Evolutionary conservation across 2,888 invertebrate genomes (phyloP).

Genomic region (Hipparchia semele): DNA sequence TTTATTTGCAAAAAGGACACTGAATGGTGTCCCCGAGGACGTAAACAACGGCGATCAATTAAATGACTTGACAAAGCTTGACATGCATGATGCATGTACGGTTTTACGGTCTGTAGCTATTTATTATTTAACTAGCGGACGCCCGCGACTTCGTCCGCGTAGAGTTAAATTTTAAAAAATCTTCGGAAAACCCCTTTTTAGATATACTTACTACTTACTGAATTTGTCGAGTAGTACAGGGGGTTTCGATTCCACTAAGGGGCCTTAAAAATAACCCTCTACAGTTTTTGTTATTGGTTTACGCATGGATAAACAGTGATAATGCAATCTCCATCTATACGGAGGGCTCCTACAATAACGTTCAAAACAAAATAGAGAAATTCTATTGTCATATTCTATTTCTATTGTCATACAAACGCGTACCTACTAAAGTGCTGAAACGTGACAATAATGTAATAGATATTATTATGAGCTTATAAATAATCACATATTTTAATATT

Average conservation of each 20-base stretch:
- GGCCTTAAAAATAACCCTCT: background rate
- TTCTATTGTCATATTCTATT: background rate
- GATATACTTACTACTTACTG: background rate
- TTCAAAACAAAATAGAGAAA: constrained; percentile 1
- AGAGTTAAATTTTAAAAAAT: background rate
- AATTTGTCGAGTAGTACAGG: background rate
- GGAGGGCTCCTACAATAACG: background rate
- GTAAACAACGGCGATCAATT: too few relatives aligned
- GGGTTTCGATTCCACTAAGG: background rate
- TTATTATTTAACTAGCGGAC: too few relatives aligned
- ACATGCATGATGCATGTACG: too few relatives aligned
- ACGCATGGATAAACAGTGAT: constrained; percentile 10
- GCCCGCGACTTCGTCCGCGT: too few relatives aligned
- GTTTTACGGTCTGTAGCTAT: too few relatives aligned
- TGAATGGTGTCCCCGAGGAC: background rate
- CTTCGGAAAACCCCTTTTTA: background rate
- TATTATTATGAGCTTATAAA: background rate
- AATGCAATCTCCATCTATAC: background rate
- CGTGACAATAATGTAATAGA: constrained; percentile 19
- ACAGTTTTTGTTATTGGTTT: background rate
- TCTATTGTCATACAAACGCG: background rate
- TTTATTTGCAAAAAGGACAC: background rate
- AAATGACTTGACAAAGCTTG: too few relatives aligned
- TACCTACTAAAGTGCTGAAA: constrained; percentile 16
- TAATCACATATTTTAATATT: background rate